Evolutionary conservation across 2,113 vertebrate species (phyloP).

Genomic region (Alces alces): DNA sequence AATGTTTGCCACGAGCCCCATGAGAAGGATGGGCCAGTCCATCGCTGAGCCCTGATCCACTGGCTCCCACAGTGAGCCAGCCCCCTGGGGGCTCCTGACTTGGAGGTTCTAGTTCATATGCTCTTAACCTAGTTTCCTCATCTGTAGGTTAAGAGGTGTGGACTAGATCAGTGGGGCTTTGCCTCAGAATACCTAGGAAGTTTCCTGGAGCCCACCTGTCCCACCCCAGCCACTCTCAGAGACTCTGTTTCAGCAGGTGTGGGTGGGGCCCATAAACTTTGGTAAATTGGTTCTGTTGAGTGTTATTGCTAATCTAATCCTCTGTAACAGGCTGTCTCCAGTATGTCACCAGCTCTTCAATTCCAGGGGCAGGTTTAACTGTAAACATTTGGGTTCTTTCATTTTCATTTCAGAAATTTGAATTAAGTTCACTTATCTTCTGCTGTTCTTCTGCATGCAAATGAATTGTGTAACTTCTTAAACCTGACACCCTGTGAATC

Average conservation of each 20-base stretch:
- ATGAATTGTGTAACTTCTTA: background rate
- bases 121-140: background rate
- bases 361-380: background rate
- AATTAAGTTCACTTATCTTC: background rate
- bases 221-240: too few relatives aligned
- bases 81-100: background rate
- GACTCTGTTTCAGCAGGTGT: background rate
- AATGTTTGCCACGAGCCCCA: background rate
- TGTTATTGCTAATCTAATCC: background rate
- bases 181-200: background rate
- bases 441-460: background rate
- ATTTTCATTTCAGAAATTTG: background rate
- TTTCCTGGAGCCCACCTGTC: background rate
- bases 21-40: background rate
- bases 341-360: background rate
- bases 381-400: background rate
- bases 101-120: background rate
- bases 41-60: background rate
- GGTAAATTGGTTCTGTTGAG: background rate
- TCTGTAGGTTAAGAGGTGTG: background rate
- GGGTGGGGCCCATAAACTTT: background rate
- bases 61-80: background rate
- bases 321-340: background rate
- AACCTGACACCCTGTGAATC: background rate
- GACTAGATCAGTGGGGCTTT: background rate